phyloP scores from a whole-genome alignment of 2,888 invertebrate genomes.

The Balanococcus diminutus region DNA sequence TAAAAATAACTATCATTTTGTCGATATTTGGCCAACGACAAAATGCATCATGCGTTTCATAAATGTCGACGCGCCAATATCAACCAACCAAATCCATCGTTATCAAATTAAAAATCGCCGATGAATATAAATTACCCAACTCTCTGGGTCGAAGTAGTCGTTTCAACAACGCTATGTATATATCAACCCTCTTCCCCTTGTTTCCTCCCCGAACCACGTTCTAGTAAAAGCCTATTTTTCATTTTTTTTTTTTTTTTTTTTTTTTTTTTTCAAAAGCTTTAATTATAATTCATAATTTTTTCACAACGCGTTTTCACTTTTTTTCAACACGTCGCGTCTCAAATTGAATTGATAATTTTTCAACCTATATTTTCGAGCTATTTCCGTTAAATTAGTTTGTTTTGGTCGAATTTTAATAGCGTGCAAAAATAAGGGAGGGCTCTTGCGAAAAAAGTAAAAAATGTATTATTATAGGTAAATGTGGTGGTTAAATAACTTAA shows the following conservation, averaged over 20 bases:
- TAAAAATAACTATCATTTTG: not conserved
- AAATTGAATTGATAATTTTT: not conserved
- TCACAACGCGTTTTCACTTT: not conserved
- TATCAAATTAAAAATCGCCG: slow-evolving; percentile 17
- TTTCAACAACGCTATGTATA: not conserved
- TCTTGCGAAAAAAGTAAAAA: too few species aligned
- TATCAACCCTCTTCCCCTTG: not conserved
- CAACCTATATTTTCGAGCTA: not conserved
- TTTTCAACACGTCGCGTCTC: not conserved
- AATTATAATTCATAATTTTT: slow-evolving; percentile 4
- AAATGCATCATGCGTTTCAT: slow-evolving; percentile 2
- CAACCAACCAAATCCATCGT: not conserved
- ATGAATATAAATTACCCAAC: not conserved
- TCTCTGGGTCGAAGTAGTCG: not conserved
- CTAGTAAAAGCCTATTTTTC: not conserved
- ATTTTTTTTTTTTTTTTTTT: too few species aligned
- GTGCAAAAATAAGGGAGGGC: too few species aligned
- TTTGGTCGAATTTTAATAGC: too few species aligned
- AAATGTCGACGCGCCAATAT: not conserved
- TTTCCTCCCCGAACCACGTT: not conserved
- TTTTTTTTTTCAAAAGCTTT: not conserved
- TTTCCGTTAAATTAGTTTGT: too few species aligned
- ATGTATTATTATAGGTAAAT: too few species aligned
- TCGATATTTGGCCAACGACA: not conserved
- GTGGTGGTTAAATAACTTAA: too few species aligned